Percentiles rank a stretch among this genome's conserved stretches.
These are phyloP conservation scores for Brachionus rubens DNA, from an alignment of 1,140 invertebrate species.

Conservation along the genomic window DNA sequence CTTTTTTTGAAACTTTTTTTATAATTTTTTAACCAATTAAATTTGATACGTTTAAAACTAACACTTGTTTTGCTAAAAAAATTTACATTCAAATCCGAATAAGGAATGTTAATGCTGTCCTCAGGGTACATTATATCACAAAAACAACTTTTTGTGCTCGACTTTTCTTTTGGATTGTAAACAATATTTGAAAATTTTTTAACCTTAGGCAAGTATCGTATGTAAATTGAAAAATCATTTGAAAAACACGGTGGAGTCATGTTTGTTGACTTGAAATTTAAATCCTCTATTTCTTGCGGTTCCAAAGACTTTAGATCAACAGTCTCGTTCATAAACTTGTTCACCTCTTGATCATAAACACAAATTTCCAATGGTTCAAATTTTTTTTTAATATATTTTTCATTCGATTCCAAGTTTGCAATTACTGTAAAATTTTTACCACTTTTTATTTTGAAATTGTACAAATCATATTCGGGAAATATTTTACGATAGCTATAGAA, in stretches of 20 bases:
- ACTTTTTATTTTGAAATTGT: neutral
- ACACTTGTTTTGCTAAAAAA: slow-evolving; percentile 32
- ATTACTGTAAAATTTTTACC: slow-evolving; percentile 25
- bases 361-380: slow-evolving; percentile 13
- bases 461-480: slow-evolving; percentile 8
- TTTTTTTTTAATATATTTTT: neutral
- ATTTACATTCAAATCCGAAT: neutral
- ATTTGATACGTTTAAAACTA: neutral
- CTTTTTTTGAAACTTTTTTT: slow-evolving; percentile 37
- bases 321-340: slow-evolving; percentile 6
- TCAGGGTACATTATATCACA: neutral
- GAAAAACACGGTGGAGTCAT: slow-evolving; percentile 19
- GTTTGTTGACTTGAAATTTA: slow-evolving; percentile 2
- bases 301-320: neutral
- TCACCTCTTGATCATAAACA: neutral
- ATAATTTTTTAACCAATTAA: slow-evolving; percentile 1
- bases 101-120: neutral
- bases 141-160: neutral
- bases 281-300: neutral
- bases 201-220: neutral
- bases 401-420: neutral
- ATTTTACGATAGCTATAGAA: slow-evolving; percentile 26
- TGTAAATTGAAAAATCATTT: neutral
- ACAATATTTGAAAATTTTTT: neutral
- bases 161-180: neutral